phyloP scores from a whole-genome alignment of 2,797 vertebrate species.

The Otolemur crassicaudatus region DNA sequence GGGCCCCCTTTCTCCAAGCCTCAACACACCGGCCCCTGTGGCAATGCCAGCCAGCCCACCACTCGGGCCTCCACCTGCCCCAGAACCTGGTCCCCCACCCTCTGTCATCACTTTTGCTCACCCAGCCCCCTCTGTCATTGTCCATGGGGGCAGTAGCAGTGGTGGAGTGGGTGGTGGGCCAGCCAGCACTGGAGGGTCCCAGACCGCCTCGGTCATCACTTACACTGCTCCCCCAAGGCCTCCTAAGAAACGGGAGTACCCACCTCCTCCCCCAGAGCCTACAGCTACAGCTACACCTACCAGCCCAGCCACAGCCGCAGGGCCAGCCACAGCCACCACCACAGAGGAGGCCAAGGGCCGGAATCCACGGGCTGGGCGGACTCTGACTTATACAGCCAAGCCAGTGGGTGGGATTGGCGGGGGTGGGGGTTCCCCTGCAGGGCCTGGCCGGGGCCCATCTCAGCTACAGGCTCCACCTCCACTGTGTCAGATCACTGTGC shows the following conservation, averaged over 20 bases:
- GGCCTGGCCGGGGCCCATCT: slow-evolving; percentile 82
- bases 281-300: slow-evolving; percentile 61
- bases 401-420: slow-evolving; percentile 85
- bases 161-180: slow-evolving; percentile 50
- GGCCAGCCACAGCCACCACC: slow-evolving; percentile 75
- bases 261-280: slow-evolving; percentile 63
- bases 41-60: slow-evolving; percentile 86
- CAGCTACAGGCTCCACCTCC: slow-evolving; percentile 85
- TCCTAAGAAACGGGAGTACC: slow-evolving; percentile 79
- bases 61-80: slow-evolving; percentile 83
- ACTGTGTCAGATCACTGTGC: slow-evolving; percentile 95
- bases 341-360: slow-evolving; percentile 87
- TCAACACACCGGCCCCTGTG: slow-evolving; percentile 84
- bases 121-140: slow-evolving; percentile 93
- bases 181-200: slow-evolving; percentile 87
- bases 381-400: slow-evolving; percentile 89
- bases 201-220: slow-evolving; percentile 89
- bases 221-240: slow-evolving; percentile 82
- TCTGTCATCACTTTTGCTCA: slow-evolving; percentile 94
- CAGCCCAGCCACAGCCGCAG: slow-evolving; percentile 64
- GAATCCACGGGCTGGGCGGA: slow-evolving; percentile 85
- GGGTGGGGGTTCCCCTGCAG: slow-evolving; percentile 82
- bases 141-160: slow-evolving; percentile 85
- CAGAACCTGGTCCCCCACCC: slow-evolving; percentile 83
- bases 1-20: slow-evolving; percentile 86